A percentile compares a stretch with the other conserved stretches of the same genome.
These are phyloP conservation scores for Branchinecta sandiegonensis DNA, from an alignment of 2,888 invertebrate genomes.

Conservation along the genomic window DNA sequence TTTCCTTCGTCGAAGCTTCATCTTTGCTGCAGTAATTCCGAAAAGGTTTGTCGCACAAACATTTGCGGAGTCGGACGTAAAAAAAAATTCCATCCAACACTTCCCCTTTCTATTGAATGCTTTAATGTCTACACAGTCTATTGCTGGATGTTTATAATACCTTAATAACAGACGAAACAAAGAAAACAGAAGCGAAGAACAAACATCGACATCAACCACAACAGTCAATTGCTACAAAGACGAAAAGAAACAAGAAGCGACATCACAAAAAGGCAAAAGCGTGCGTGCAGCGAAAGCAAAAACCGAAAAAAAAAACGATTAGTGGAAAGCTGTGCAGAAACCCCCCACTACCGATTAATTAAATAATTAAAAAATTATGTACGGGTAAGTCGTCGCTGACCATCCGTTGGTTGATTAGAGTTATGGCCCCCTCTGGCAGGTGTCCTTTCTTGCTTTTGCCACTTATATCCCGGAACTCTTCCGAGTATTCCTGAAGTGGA, in stretches of 20 bases:
- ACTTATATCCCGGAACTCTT: slow-evolving; percentile 84
- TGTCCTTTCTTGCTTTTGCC: slow-evolving; percentile 75
- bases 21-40: too few relatives aligned
- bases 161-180: too few relatives aligned
- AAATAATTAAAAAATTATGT: slow-evolving; percentile 30
- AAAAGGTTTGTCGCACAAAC: too few relatives aligned
- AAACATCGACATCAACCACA: not conserved
- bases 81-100: too few relatives aligned
- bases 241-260: slow-evolving; percentile 7
- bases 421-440: slow-evolving; percentile 78
- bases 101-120: too few relatives aligned
- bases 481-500: slow-evolving; percentile 69
- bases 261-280: not conserved
- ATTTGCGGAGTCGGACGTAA: too few relatives aligned
- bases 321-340: not conserved
- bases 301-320: slow-evolving; percentile 29
- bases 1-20: too few relatives aligned
- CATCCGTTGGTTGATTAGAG: slow-evolving; percentile 84
- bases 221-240: not conserved
- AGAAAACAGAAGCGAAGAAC: too few relatives aligned
- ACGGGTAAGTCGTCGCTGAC: slow-evolving; percentile 89
- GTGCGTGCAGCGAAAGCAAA: slow-evolving; percentile 5
- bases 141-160: too few relatives aligned
- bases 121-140: too few relatives aligned
- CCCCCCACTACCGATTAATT: slow-evolving; percentile 17